Conservation (phyloP, 2,113 vertebrate genomes). For the Condylura cristata region DNA sequence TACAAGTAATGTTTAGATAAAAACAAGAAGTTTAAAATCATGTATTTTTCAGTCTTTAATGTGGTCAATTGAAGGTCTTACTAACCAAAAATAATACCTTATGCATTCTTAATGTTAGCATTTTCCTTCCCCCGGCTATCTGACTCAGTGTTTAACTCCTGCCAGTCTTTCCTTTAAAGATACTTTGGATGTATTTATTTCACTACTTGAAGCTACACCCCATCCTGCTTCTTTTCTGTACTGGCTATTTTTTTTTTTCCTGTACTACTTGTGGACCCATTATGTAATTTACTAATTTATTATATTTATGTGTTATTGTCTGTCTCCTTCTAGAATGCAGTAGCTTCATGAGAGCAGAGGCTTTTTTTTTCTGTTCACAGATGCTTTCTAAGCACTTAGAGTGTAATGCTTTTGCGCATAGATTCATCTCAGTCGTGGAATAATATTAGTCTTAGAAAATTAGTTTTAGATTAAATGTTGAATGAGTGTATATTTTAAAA, state of each 20-base stretch:
- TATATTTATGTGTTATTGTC: neutral
- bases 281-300: neutral
- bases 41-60: neutral
- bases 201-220: neutral
- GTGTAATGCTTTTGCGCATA: neutral
- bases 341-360: neutral
- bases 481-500: neutral
- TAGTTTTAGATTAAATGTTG: neutral
- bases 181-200: neutral
- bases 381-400: neutral
- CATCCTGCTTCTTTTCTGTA: neutral
- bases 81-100: constrained; percentile 19
- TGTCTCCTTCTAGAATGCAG: neutral
- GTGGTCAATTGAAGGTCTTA: neutral
- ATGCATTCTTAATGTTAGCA: neutral
- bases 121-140: neutral
- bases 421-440: neutral
- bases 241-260: neutral
- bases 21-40: constrained; percentile 48
- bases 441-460: neutral
- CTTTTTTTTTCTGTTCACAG: neutral
- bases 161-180: neutral
- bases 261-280: neutral
- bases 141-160: neutral
- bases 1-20: constrained; percentile 43